phyloP scores from a whole-genome alignment of 2,797 vertebrate genomes.

The Gephyroberyx darwinii region DNA sequence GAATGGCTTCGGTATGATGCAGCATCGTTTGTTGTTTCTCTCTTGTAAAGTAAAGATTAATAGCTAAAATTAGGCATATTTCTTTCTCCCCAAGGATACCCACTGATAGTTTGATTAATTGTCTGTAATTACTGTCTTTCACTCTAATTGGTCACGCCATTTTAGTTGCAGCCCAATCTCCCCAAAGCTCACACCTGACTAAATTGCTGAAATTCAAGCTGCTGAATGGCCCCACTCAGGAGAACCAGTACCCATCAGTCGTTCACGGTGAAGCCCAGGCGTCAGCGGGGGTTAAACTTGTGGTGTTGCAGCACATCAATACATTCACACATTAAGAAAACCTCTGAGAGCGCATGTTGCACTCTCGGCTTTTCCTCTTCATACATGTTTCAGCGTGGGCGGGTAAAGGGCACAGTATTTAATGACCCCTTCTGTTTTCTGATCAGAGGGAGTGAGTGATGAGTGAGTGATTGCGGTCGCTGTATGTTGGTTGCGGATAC shows the following conservation, averaged over 20 bases:
- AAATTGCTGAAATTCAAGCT: slow-evolving; percentile 26
- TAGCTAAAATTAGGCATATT: not conserved
- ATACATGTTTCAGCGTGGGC: not conserved
- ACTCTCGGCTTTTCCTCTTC: not conserved
- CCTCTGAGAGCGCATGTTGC: no score
- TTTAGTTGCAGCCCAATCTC: slow-evolving; percentile 4
- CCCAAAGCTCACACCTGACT: not conserved
- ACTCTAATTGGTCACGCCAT: not conserved
- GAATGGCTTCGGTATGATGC: no score
- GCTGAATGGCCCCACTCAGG: slow-evolving; percentile 9
- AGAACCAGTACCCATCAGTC: slow-evolving; percentile 1
- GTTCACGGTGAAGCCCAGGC: not conserved
- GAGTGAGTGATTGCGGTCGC: no score
- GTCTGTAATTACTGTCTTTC: not conserved
- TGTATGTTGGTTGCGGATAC: no score
- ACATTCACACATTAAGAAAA: no score
- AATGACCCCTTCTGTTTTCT: no score
- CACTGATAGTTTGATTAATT: slow-evolving; percentile 22
- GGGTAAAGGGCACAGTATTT: no score
- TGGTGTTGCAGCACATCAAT: no score
- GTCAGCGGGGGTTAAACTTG: not conserved
- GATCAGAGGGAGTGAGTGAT: no score
- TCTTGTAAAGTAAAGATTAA: not conserved
- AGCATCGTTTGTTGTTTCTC: not conserved
- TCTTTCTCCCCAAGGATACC: not conserved